Percentiles rank a stretch among this genome's conserved stretches.
These are phyloP conservation scores for Xiphophorus couchianus DNA, from an alignment of 2,113 vertebrate species.

Conservation along the genomic window DNA sequence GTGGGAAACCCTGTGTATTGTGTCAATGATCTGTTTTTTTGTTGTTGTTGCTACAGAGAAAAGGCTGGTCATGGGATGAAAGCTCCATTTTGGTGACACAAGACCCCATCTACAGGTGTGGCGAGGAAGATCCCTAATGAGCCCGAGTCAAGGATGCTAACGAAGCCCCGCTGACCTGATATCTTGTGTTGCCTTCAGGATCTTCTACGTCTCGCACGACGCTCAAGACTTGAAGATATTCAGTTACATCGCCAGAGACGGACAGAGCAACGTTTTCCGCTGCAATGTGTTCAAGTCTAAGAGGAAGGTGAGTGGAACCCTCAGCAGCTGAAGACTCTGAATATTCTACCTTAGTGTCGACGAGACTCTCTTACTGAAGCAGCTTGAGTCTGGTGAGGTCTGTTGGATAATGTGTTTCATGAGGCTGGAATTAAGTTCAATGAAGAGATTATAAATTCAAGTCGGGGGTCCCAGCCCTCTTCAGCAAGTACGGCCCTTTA, in stretches of 20 bases:
- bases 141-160: background rate
- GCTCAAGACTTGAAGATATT: conserved; percentile 99
- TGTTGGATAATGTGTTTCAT: too few relatives aligned
- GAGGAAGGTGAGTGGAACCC: conserved; percentile 88
- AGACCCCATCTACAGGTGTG: conserved; percentile 94
- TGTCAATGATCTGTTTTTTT: background rate
- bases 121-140: background rate
- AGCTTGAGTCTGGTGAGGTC: too few relatives aligned
- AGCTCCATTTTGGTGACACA: conserved; percentile 90
- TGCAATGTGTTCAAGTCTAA: conserved; percentile 99
- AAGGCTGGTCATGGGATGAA: conserved; percentile 93
- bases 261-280: conserved; percentile 91
- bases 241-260: conserved; percentile 96
- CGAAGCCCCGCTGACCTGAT: background rate
- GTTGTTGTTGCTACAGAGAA: conserved; percentile 82
- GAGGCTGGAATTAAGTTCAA: too few relatives aligned
- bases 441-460: too few relatives aligned
- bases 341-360: background rate
- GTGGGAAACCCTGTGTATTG: background rate
- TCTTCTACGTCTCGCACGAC: conserved; percentile 98
- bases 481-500: too few relatives aligned
- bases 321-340: background rate
- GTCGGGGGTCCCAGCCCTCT: too few relatives aligned
- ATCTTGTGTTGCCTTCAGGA: conserved; percentile 75
- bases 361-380: too few relatives aligned